phyloP scores from a whole-genome alignment of 2,797 vertebrate genomes.

The Lemur catta region DNA sequence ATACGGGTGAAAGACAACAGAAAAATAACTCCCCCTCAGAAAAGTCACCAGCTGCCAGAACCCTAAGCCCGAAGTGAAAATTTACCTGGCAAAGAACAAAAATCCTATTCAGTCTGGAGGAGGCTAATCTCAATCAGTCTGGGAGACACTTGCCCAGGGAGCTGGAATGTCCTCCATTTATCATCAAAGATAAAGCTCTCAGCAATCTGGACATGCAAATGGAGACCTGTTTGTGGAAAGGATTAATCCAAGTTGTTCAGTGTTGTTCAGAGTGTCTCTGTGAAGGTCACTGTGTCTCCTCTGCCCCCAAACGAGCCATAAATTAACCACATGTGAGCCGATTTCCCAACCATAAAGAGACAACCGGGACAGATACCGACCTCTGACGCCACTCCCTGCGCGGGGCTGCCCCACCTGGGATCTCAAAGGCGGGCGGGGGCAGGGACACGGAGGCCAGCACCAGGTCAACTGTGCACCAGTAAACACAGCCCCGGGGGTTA shows the following conservation, averaged over 20 bases:
- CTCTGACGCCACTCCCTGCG: not conserved
- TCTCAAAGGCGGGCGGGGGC: not conserved
- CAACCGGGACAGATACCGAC: conserved; percentile 64
- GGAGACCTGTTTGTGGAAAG: conserved; percentile 74
- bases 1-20: not conserved
- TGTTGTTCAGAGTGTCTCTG: conserved; percentile 73
- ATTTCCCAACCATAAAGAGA: conserved; percentile 71
- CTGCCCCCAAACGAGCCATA: conserved; percentile 76
- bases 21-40: not conserved
- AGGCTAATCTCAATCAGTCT: conserved; percentile 42
- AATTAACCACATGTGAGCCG: conserved; percentile 58
- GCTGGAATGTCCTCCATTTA: conserved; percentile 46
- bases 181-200: conserved; percentile 74
- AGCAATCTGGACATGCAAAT: conserved; percentile 62
- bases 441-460: not conserved
- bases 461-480: not conserved
- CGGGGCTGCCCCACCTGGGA: not conserved
- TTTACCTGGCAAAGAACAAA: conserved; percentile 46
- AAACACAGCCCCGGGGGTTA: not conserved
- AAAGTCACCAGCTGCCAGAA: conserved; percentile 41
- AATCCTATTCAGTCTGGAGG: conserved; percentile 26
- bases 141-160: not conserved
- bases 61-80: conserved; percentile 47
- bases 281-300: conserved; percentile 3
- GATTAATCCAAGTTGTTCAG: conserved; percentile 76